Evolutionary conservation across 2,797 vertebrate genomes (phyloP).

Genomic region (Enteromius anoplus): DNA sequence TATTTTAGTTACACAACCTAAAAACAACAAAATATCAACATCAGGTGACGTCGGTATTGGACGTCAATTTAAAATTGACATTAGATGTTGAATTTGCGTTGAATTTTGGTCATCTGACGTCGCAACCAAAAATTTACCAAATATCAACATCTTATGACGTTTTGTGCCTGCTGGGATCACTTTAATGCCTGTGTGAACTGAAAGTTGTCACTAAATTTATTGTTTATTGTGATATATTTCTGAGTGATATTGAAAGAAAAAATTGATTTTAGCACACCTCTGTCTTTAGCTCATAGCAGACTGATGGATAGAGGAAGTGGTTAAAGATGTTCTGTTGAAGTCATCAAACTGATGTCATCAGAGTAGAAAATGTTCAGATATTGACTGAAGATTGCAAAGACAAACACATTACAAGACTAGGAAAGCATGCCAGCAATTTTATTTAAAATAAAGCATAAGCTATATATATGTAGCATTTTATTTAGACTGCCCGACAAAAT

Average conservation of each 20-base stretch:
- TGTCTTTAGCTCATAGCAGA: not conserved
- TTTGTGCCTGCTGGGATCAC: too few species aligned
- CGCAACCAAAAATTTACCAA: too few species aligned
- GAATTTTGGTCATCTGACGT: too few species aligned
- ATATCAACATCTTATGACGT: too few species aligned
- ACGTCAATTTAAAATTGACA: too few species aligned
- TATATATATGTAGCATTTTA: not conserved
- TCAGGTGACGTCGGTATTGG: too few species aligned
- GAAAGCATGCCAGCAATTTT: not conserved
- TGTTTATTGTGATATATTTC: not conserved
- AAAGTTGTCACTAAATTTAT: not conserved
- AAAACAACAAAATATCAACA: too few species aligned
- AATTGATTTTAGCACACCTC: not conserved
- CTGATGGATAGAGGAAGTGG: not conserved
- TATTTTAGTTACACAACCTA: too few species aligned
- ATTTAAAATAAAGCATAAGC: not conserved
- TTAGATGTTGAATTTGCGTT: too few species aligned
- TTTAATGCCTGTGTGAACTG: not conserved
- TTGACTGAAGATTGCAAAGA: not conserved
- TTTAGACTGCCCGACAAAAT: not conserved
- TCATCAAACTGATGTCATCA: not conserved
- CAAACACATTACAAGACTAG: not conserved
- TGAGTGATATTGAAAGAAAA: not conserved
- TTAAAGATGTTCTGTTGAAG: not conserved
- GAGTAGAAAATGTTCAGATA: not conserved